Evolutionary conservation across 2,113 vertebrate species (phyloP).

Genomic region (Clarias batrachus): DNA sequence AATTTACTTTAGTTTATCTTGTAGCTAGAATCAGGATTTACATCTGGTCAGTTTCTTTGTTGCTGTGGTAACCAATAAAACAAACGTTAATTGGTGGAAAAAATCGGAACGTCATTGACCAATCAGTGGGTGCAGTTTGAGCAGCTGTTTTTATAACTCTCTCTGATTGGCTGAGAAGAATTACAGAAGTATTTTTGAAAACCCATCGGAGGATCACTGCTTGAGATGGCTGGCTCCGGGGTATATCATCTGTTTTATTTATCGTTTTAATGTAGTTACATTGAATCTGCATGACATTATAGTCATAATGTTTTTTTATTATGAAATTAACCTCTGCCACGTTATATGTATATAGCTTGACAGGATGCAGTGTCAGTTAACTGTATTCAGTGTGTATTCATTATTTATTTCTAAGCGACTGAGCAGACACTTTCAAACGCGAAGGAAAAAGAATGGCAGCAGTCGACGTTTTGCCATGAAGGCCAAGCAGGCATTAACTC

Average conservation of each 20-base stretch:
- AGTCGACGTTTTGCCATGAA: slow-evolving; percentile 48
- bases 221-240: slow-evolving; percentile 33
- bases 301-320: background rate
- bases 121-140: slow-evolving; percentile 14
- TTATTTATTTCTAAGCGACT: slow-evolving; percentile 31
- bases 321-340: background rate
- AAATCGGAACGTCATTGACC: background rate
- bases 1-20: background rate
- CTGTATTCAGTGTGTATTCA: background rate
- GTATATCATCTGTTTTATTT: slow-evolving; percentile 34
- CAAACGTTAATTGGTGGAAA: background rate
- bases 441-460: slow-evolving; percentile 49
- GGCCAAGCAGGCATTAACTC: slow-evolving; percentile 10
- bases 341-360: background rate
- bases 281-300: background rate
- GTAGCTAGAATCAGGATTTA: background rate
- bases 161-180: slow-evolving; percentile 38
- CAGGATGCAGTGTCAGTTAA: background rate
- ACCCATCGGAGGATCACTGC: background rate
- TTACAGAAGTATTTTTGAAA: slow-evolving; percentile 48
- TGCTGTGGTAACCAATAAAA: background rate
- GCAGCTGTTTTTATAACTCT: background rate
- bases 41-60: background rate
- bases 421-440: slow-evolving; percentile 31
- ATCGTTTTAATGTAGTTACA: background rate